phyloP scores from a whole-genome alignment of 92 coral and sea anemone species.

The Zoanthus solanderi region DNA sequence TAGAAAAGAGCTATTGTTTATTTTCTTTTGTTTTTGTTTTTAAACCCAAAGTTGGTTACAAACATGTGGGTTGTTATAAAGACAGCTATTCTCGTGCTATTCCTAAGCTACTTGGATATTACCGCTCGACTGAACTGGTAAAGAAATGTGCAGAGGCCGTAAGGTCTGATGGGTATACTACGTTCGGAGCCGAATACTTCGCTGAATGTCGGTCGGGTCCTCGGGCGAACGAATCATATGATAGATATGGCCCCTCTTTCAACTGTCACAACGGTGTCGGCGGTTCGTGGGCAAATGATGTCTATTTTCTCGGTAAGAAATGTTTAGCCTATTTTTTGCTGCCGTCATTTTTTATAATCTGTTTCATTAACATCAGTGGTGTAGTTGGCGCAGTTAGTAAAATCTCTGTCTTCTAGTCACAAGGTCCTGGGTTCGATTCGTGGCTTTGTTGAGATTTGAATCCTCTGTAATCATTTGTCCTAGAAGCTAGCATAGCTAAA shows the following conservation, averaged over 20 bases:
- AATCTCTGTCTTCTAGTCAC: too few relatives aligned
- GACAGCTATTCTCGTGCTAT: conserved; percentile 13
- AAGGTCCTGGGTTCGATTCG: too few relatives aligned
- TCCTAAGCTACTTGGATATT: conserved; percentile 19
- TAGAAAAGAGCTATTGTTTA: too few relatives aligned
- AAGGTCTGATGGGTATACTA: conserved; percentile 14
- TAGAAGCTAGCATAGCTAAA: too few relatives aligned
- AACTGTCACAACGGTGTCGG: conserved; percentile 34
- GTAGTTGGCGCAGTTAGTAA: not conserved
- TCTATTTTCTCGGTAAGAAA: conserved; percentile 40
- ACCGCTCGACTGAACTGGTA: conserved; percentile 31
- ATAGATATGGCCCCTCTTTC: conserved; percentile 22
- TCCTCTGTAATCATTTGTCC: too few relatives aligned
- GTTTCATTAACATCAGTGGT: not conserved
- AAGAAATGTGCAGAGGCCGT: conserved; percentile 14
- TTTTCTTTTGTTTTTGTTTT: too few relatives aligned
- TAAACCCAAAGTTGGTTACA: conserved; percentile 21
- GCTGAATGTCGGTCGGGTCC: conserved; percentile 43
- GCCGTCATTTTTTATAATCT: not conserved
- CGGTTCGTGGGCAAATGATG: conserved; percentile 44
- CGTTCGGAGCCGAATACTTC: conserved; percentile 31
- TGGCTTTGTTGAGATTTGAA: too few relatives aligned
- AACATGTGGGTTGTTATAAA: conserved; percentile 36
- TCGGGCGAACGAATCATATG: conserved; percentile 36
- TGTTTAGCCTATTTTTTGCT: not conserved